Percentiles rank a stretch among this genome's conserved stretches.
Conservation (phyloP, 1,140 invertebrate genomes). For the Danaus plexippus region DNA sequence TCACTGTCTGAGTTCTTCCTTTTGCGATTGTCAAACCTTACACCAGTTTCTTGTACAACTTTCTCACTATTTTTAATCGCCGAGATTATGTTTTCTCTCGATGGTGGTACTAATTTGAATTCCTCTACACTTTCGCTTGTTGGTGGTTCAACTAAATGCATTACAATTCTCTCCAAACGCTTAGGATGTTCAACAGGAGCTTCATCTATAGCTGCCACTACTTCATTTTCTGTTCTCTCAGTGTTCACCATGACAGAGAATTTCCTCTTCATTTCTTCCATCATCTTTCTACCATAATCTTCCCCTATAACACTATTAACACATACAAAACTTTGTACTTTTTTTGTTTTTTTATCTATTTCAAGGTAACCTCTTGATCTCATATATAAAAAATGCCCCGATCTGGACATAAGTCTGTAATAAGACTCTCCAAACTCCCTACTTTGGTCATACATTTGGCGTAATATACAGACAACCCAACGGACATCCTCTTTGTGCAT, state of each 20-base stretch:
- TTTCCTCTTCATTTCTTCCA: slow-evolving; percentile 82
- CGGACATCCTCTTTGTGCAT: slow-evolving; percentile 91
- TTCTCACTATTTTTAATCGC: slow-evolving; percentile 64
- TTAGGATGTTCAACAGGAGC: slow-evolving; percentile 77
- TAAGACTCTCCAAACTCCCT: slow-evolving; percentile 86
- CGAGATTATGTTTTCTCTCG: slow-evolving; percentile 60
- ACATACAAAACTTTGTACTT: slow-evolving; percentile 88
- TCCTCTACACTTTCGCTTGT: slow-evolving; percentile 51
- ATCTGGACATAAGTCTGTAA: slow-evolving; percentile 85
- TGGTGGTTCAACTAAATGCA: slow-evolving; percentile 77
- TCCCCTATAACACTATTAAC: slow-evolving; percentile 85
- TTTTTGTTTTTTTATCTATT: slow-evolving; percentile 80
- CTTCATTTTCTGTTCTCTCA: slow-evolving; percentile 46
- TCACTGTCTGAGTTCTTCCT: slow-evolving; percentile 47
- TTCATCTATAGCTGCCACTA: slow-evolving; percentile 46
- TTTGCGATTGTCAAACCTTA: slow-evolving; percentile 59
- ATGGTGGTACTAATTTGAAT: slow-evolving; percentile 54
- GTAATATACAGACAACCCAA: slow-evolving; percentile 86
- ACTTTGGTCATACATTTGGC: slow-evolving; percentile 88
- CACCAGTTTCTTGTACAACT: slow-evolving; percentile 55
- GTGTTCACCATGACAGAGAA: slow-evolving; percentile 79
- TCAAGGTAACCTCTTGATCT: slow-evolving; percentile 87
- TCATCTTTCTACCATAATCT: slow-evolving; percentile 79
- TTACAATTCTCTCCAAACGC: slow-evolving; percentile 78
- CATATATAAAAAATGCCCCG: slow-evolving; percentile 86